A percentile compares a stretch with the other conserved stretches of the same genome.
Conservation (phyloP, 1,140 invertebrate species). For the Tetramorium alpestre region DNA sequence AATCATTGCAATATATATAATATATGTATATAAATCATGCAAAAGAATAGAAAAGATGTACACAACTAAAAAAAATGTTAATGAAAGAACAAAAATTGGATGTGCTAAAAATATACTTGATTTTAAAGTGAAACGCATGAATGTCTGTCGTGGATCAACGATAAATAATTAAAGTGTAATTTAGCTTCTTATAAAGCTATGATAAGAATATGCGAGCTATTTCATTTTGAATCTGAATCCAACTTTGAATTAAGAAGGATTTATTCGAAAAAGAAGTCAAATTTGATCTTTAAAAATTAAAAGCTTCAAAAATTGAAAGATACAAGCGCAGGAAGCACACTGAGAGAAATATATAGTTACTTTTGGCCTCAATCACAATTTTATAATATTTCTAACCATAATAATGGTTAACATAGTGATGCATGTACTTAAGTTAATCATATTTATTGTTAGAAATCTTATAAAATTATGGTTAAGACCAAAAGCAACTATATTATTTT, state of each 20-base stretch:
- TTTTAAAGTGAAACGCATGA: conserved; percentile 4
- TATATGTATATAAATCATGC: background rate
- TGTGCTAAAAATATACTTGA: background rate
- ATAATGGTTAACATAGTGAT: too few relatives aligned
- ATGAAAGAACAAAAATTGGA: background rate
- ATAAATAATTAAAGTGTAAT: conserved; percentile 7
- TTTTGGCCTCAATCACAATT: too few relatives aligned
- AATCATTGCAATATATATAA: too few relatives aligned
- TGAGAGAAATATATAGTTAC: too few relatives aligned
- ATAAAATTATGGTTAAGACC: too few relatives aligned
- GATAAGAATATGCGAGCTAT: background rate
- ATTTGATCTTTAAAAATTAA: background rate
- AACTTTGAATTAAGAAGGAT: background rate
- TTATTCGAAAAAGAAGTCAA: background rate
- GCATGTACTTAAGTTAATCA: too few relatives aligned
- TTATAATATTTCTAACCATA: too few relatives aligned
- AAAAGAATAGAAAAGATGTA: conserved; percentile 10
- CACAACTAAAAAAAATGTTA: conserved; percentile 20
- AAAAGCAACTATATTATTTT: too few relatives aligned
- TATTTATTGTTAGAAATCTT: too few relatives aligned
- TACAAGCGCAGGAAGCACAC: background rate
- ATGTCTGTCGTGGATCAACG: background rate
- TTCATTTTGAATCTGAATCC: background rate
- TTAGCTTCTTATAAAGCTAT: background rate
- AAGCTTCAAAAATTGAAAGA: background rate